phyloP scores from a whole-genome alignment of 1,140 invertebrate species.

The Heliconius hermathena region DNA sequence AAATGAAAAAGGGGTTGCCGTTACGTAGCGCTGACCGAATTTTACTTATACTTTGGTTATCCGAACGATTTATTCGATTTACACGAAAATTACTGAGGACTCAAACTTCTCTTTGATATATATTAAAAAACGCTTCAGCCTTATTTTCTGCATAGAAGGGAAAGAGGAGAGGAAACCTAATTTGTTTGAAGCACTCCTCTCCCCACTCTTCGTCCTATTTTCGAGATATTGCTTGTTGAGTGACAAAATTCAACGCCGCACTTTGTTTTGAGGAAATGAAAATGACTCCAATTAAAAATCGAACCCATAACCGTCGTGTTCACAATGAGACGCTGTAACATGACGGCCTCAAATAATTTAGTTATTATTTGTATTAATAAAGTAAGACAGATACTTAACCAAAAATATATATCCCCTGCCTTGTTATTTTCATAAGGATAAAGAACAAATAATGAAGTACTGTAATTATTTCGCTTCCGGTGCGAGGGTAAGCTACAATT shows the following conservation, averaged over 20 bases:
- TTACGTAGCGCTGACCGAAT: background rate
- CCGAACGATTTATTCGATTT: constrained; percentile 19
- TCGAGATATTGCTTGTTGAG: no score
- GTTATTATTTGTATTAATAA: background rate
- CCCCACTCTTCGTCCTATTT: no score
- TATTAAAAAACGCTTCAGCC: no score
- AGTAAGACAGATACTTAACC: background rate
- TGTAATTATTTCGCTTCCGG: constrained; percentile 15
- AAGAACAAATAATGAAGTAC: constrained; percentile 10
- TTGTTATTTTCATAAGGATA: constrained; percentile 14
- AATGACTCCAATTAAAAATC: no score
- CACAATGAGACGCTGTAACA: no score
- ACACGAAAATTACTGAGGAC: background rate
- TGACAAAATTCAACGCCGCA: no score
- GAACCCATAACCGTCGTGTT: no score
- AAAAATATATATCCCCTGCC: constrained; percentile 5
- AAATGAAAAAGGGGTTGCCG: constrained; percentile 19
- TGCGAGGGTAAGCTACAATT: constrained; percentile 43
- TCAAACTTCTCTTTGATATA: background rate
- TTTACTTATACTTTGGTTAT: background rate
- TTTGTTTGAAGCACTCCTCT: no score
- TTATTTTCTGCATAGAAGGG: no score
- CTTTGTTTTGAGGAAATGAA: no score
- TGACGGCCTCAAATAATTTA: background rate
- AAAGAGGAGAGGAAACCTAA: no score